Evolutionary conservation across 1,140 invertebrate species (phyloP), one percentile per base, ranked within the genome.

Genomic region (Ruditapes philippinarum): DNA sequence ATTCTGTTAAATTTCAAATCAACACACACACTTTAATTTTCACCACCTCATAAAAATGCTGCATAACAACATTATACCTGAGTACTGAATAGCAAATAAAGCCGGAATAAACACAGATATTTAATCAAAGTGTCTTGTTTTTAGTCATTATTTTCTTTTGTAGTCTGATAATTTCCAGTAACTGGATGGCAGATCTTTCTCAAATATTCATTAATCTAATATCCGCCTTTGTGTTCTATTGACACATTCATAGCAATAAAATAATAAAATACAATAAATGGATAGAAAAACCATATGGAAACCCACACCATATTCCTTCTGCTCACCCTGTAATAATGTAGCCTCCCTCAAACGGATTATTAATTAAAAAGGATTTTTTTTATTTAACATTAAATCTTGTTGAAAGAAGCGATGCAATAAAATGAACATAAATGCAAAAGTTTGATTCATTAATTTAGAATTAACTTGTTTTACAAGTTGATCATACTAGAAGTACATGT

Each of bases 1-100:
- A 88, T 88, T 88, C 85, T 79, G 85, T 88, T 88, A 88, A 88
- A 88, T 80, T 88, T 88, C 74, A 88, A 88, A 88, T 70, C 85
- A 88, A 80, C 85, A 80, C 85, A 80, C 70, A 70, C 28, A 57
- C 60, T 80, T 88, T 88, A 79, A 79, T 88, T 88, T 80, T 80
- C 74, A 42, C 42, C 85, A 88, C 85, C 73, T 88, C 76, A 88
- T 88, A 88, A 68, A 45, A 86, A 78, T 33, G 49, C 40, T 40
- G 36, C n/a, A 73, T 85, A 73, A 85, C 82, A 70, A 22, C 14
- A 33, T 84, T 70, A 36, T 84, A 51, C 57, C 68, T 78, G 2
- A n/a, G 40, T 78, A 78, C 38, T 40, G 36, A 51, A 78, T 45
- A 31, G 45, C 73, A 78, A 78, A 78, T 54, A 78, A 54, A 78